These are phyloP conservation scores for Aphis gossypii DNA, from an alignment of 1,140 invertebrate genomes.

Conservation along the genomic window DNA sequence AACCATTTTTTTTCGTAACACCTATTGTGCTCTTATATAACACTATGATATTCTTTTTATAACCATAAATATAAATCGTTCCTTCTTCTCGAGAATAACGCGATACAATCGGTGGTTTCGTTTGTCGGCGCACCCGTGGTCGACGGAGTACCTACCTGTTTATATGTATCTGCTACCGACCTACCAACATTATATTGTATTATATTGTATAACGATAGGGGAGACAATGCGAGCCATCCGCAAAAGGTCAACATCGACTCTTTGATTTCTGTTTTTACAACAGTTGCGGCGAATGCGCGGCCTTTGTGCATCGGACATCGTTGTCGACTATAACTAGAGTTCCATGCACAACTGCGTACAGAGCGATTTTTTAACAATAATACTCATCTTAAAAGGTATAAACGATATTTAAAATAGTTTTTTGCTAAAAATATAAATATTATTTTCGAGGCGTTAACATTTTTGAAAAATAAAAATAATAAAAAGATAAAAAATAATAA, in stretches of 20 bases:
- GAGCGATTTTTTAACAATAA: not conserved
- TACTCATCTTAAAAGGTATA: not conserved
- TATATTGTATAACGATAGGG: not conserved
- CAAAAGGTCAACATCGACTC: slow-evolving; percentile 5
- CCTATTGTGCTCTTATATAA: not conserved
- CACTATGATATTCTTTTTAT: not conserved
- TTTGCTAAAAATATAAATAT: not conserved
- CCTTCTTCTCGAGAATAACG: not conserved
- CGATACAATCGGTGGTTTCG: not conserved
- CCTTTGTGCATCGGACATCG: not conserved
- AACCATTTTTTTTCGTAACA: not conserved
- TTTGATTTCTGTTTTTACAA: not conserved
- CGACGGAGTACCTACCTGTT: not conserved
- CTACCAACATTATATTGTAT: not conserved
- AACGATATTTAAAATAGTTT: not conserved
- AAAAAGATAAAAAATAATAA: too few relatives aligned
- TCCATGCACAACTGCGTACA: not conserved
- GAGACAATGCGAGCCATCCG: not conserved
- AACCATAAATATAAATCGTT: not conserved
- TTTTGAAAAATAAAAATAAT: not conserved
- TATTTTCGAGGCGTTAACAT: not conserved
- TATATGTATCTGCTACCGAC: not conserved
- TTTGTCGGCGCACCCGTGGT: not conserved
- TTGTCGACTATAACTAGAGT: not conserved
- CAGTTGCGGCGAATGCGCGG: not conserved